Evolutionary conservation across 2,888 invertebrate species (phyloP).

Genomic region (Ochropleura leucogaster): DNA sequence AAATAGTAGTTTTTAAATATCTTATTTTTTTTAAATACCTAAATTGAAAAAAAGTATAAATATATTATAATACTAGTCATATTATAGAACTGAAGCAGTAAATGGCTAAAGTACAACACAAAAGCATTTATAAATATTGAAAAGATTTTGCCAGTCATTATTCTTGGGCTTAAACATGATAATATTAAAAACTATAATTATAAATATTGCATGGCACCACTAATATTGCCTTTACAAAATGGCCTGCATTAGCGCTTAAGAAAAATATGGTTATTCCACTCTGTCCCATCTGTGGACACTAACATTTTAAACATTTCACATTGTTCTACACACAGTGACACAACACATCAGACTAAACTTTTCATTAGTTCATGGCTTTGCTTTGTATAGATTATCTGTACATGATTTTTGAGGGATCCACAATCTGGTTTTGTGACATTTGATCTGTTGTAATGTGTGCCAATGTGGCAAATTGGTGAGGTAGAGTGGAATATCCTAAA

Average conservation of each 20-base stretch:
- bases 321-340: background rate
- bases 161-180: conserved; percentile 26
- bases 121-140: conserved; percentile 32
- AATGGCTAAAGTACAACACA: conserved; percentile 48
- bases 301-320: background rate
- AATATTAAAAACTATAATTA: conserved; percentile 30
- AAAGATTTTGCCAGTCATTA: conserved; percentile 22
- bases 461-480: background rate
- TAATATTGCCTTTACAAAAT: conserved; percentile 33
- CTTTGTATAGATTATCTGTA: too few species aligned
- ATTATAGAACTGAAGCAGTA: conserved; percentile 32
- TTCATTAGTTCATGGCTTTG: too few species aligned
- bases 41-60: conserved; percentile 20
- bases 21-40: background rate
- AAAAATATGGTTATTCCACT: background rate
- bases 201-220: conserved; percentile 49
- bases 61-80: conserved; percentile 36
- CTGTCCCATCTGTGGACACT: background rate
- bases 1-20: background rate
- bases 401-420: too few species aligned
- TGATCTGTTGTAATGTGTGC: too few species aligned
- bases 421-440: too few species aligned
- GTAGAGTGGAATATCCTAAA: conserved; percentile 1
- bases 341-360: too few species aligned
- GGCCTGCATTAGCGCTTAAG: conserved; percentile 46